Evolutionary conservation across 2,797 vertebrate species (phyloP).

Genomic region (Brachymystax lenok): DNA sequence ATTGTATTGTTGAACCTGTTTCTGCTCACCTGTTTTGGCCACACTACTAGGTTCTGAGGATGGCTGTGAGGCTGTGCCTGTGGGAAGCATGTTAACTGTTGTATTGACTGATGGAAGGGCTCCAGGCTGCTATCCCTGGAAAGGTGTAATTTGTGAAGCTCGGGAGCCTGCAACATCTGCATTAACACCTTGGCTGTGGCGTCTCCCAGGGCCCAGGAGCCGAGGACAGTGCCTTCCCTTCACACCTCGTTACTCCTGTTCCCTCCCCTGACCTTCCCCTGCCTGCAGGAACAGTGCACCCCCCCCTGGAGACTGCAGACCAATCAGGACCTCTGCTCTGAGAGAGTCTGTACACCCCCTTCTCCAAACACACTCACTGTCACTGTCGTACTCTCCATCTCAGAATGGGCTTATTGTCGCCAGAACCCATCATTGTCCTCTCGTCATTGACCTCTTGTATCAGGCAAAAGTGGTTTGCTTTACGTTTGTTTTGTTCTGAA

Average conservation of each 20-base stretch:
- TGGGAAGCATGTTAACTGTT: conserved; percentile 55
- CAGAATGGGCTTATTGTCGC: conserved; percentile 54
- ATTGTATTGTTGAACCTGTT: not conserved
- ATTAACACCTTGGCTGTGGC: conserved; percentile 63
- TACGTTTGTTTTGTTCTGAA: too few species aligned
- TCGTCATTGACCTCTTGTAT: too few species aligned
- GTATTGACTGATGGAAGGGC: conserved; percentile 49
- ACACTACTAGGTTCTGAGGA: conserved; percentile 7
- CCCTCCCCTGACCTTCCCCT: conserved; percentile 67
- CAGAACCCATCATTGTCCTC: conserved; percentile 42
- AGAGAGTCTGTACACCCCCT: conserved; percentile 19
- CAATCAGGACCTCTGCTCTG: conserved; percentile 56
- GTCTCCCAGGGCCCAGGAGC: conserved; percentile 59
- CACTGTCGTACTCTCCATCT: conserved; percentile 45
- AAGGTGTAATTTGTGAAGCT: conserved; percentile 65
- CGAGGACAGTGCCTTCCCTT: conserved; percentile 70
- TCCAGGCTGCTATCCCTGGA: conserved; percentile 45
- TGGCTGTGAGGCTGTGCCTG: conserved; percentile 4
- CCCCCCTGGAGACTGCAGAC: conserved; percentile 55
- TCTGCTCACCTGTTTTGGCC: not conserved
- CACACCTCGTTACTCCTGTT: conserved; percentile 73
- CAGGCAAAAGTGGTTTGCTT: too few species aligned
- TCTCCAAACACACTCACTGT: conserved; percentile 35
- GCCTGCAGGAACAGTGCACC: conserved; percentile 52
- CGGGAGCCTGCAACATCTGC: conserved; percentile 62